Percentiles rank a stretch among this genome's conserved stretches.
phyloP scores from a whole-genome alignment of 2,797 vertebrate species.

The Onychomys arenicola region DNA sequence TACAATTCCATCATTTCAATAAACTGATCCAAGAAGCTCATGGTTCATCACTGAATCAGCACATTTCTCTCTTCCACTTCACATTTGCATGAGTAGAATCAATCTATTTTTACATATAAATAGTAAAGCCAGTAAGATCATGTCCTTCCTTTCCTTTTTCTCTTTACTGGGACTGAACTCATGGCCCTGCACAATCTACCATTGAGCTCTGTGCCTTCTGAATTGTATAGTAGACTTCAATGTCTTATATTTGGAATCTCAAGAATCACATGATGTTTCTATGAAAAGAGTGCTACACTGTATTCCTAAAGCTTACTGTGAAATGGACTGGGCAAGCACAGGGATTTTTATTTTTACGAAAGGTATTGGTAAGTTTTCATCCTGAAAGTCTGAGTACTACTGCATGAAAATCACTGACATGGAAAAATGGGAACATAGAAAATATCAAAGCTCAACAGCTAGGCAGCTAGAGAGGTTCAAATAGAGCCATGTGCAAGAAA shows the following conservation, averaged over 20 bases:
- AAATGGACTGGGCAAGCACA: background rate
- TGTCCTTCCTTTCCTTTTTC: background rate
- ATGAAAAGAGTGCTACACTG: background rate
- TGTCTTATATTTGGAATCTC: background rate
- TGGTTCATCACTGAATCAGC: background rate
- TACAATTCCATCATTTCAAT: background rate
- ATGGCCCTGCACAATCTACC: background rate
- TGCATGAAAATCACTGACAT: background rate
- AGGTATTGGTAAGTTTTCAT: background rate
- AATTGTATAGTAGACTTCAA: background rate
- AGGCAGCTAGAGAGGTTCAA: background rate
- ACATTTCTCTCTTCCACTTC: background rate
- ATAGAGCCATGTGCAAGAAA: background rate
- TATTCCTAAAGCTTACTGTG: conserved; percentile 2
- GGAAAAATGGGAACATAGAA: background rate
- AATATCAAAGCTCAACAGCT: background rate
- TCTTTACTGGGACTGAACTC: background rate
- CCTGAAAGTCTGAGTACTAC: background rate
- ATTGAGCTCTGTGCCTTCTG: background rate
- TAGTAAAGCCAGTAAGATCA: background rate
- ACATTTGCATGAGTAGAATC: background rate
- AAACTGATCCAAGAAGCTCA: background rate
- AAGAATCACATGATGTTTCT: background rate
- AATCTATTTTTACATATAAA: background rate
- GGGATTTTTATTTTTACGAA: background rate